Evolutionary conservation across 1,140 invertebrate species (phyloP).

Genomic region (Zaprionus kolodkinae): DNA sequence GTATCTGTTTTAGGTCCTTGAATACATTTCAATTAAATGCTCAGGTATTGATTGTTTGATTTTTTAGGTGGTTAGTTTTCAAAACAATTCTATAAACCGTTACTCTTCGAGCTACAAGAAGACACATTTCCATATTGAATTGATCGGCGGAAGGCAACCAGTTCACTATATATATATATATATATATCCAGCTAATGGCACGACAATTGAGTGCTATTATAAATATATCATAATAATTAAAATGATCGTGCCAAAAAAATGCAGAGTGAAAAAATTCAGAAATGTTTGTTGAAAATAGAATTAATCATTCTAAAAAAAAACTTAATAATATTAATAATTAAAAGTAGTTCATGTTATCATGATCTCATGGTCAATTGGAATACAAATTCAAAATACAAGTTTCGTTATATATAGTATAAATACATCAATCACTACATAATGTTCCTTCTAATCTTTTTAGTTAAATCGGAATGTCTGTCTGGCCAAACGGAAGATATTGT

Average conservation of each 20-base stretch:
- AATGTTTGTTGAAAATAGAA: conserved; percentile 67
- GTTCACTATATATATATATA: conserved; percentile 14
- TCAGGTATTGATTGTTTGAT: conserved; percentile 51
- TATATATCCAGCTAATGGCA: conserved; percentile 62
- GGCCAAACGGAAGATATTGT: conserved; percentile 41
- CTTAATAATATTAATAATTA: conserved; percentile 78
- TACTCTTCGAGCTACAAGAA: conserved; percentile 61
- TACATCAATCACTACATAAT: conserved; percentile 57
- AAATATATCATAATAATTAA: conserved; percentile 15
- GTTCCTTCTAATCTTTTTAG: conserved; percentile 7
- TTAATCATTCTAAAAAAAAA: conserved; percentile 69
- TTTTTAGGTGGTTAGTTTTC: conserved; percentile 67
- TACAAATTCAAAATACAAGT: conserved; percentile 54
- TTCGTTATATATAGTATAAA: conserved; percentile 59
- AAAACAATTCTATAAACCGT: conserved; percentile 51
- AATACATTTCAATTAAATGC: conserved; percentile 62
- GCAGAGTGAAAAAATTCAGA: conserved; percentile 4
- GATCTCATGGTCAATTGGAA: conserved; percentile 57
- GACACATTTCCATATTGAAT: conserved; percentile 46
- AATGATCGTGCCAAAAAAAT: conserved; percentile 49
- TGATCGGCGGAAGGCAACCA: conserved; percentile 49
- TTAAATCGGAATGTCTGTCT: conserved; percentile 37
- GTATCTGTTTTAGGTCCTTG: conserved; percentile 17
- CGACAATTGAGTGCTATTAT: conserved; percentile 51
- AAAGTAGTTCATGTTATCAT: conserved; percentile 72